Percentiles rank a stretch among this genome's conserved stretches.
Evolutionary conservation across 2,888 invertebrate species (phyloP).

Genomic region (Diarsia dahlii): DNA sequence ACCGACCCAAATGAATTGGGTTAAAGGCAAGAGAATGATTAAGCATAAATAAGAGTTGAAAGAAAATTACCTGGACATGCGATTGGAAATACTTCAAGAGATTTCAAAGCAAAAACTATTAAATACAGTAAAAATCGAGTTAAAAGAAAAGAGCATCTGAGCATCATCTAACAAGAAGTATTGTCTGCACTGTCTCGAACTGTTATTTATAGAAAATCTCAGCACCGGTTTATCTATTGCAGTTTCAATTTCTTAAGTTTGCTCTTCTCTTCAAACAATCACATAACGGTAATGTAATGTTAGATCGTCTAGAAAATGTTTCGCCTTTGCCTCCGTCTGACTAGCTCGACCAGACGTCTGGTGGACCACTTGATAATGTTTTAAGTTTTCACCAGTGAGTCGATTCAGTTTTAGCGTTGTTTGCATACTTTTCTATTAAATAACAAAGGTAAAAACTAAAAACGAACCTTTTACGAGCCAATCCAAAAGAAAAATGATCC

Average conservation of each 20-base stretch:
- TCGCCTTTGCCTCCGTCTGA: slow-evolving; percentile 35
- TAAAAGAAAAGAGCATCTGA: slow-evolving; percentile 36
- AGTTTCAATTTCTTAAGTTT: slow-evolving; percentile 64
- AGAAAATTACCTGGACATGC: neutral
- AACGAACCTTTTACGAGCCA: neutral
- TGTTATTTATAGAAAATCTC: slow-evolving; percentile 52
- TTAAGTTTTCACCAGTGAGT: slow-evolving; percentile 1
- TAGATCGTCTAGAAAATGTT: slow-evolving; percentile 60
- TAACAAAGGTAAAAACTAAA: slow-evolving; percentile 1
- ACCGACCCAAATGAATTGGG: too few species aligned
- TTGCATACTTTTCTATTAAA: neutral
- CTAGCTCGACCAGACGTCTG: slow-evolving; percentile 24
- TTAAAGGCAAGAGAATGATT: too few species aligned
- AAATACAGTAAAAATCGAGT: slow-evolving; percentile 16
- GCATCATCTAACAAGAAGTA: slow-evolving; percentile 69
- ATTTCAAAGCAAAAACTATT: slow-evolving; percentile 7
- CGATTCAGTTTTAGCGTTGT: neutral
- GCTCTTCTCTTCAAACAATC: slow-evolving; percentile 58
- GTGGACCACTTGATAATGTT: slow-evolving; percentile 23
- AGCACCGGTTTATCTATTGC: slow-evolving; percentile 50
- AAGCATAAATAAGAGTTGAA: neutral
- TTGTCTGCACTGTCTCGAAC: slow-evolving; percentile 55
- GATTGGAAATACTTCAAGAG: slow-evolving; percentile 7
- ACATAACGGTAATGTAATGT: slow-evolving; percentile 62
- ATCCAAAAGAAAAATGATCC: slow-evolving; percentile 26